Conservation (phyloP, 2,888 invertebrate genomes). For the Drosophila niveifrons region DNA sequence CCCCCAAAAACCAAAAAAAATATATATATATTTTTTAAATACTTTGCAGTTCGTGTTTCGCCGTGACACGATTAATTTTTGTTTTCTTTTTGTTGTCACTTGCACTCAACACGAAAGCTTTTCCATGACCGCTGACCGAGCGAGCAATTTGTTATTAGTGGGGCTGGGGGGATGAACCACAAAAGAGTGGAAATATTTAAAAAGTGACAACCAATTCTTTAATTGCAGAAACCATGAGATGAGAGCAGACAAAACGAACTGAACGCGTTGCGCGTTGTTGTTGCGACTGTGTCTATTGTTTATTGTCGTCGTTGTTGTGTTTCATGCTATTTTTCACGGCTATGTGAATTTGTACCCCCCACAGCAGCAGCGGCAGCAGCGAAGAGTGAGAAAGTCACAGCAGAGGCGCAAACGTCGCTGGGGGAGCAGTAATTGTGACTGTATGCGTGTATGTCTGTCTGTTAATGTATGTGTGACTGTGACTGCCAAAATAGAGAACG, state of each 20-base stretch:
- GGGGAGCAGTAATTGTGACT: conserved; percentile 58
- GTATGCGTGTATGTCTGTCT: conserved; percentile 15
- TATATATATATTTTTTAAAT: not conserved
- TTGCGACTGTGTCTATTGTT: conserved; percentile 60
- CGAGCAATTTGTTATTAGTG: conserved; percentile 21
- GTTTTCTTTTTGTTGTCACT: conserved; percentile 11
- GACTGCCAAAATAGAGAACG: conserved; percentile 70
- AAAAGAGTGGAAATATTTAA: not conserved
- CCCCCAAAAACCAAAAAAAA: too few species aligned
- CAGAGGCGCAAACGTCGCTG: conserved; percentile 49
- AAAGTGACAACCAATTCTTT: conserved; percentile 42
- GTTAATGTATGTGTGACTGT: conserved; percentile 26
- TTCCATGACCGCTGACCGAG: not conserved
- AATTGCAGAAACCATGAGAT: conserved; percentile 23
- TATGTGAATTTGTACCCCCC: conserved; percentile 76
- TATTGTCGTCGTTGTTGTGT: conserved; percentile 76
- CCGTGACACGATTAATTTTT: not conserved
- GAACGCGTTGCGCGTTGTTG: conserved; percentile 51
- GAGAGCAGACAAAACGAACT: conserved; percentile 32
- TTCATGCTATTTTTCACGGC: conserved; percentile 66
- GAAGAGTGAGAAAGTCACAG: conserved; percentile 46
- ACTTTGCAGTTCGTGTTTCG: not conserved
- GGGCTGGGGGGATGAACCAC: conserved; percentile 3
- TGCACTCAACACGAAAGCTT: not conserved
- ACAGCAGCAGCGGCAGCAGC: conserved; percentile 62